Percentiles rank a stretch among this genome's conserved stretches.
Conservation (phyloP, 2,797 vertebrate genomes). For the Danio albolineatus region DNA sequence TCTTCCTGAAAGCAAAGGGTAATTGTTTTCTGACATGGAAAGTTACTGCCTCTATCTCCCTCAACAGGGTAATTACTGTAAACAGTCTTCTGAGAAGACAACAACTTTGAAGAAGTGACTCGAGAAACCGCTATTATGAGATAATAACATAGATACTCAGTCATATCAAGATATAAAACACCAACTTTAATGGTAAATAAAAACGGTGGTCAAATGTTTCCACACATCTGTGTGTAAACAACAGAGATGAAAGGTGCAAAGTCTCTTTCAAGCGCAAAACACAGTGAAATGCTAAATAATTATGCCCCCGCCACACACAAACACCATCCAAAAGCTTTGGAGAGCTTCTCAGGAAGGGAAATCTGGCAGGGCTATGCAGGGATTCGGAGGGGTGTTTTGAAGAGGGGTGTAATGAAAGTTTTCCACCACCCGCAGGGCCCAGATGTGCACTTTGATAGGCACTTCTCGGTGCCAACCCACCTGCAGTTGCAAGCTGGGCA, state of each 20-base stretch:
- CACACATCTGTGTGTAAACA: conserved; percentile 29
- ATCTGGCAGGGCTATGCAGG: conserved; percentile 60
- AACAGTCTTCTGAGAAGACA: conserved; percentile 55
- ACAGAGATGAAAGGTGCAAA: conserved; percentile 42
- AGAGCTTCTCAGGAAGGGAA: conserved; percentile 61
- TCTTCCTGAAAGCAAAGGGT: conserved; percentile 23
- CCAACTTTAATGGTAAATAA: conserved; percentile 49
- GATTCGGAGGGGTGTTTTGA: conserved; percentile 67
- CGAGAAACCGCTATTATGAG: conserved; percentile 42
- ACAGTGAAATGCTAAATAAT: conserved; percentile 61
- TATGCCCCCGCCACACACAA: conserved; percentile 49
- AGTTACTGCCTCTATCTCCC: conserved; percentile 46
- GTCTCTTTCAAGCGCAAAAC: conserved; percentile 60
- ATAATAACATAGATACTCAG: conserved; percentile 48
- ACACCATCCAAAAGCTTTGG: conserved; percentile 52
- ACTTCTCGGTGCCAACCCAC: conserved; percentile 73
- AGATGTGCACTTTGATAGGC: conserved; percentile 75
- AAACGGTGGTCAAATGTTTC: conserved; percentile 49
- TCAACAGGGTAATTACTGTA: conserved; percentile 56
- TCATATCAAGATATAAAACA: conserved; percentile 55
- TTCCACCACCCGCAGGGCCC: conserved; percentile 67
- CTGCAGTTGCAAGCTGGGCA: conserved; percentile 69
- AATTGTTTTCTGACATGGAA: conserved; percentile 56
- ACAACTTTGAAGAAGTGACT: conserved; percentile 51
- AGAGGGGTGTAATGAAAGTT: conserved; percentile 72